Evolutionary conservation across 2,888 invertebrate species (phyloP), one percentile per base, ranked within the genome.

Genomic region (Pristionchus maxplancki): DNA sequence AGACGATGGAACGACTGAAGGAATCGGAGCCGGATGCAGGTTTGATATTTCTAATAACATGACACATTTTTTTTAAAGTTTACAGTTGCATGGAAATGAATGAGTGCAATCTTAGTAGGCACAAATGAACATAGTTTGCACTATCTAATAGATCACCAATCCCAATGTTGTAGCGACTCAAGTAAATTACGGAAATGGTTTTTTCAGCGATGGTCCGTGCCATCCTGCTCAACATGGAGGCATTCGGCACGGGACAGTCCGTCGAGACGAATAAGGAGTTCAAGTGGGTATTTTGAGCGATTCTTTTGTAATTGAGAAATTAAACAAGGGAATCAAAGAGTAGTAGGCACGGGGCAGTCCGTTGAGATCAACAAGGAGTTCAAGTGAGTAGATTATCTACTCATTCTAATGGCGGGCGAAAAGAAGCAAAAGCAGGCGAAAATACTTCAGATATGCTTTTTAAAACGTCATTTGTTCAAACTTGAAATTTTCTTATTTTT

Each of bases 21-120:
- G 90, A 92, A n/a, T 94, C 95, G 17, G 96, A 96, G 92, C 95
- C 95, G 3, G 91, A 95, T 53, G 95, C 95, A 90, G 94, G 96
- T 95, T 92, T 93, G 92, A 87, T 82, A 13, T 50, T 50, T 1
- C 4, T 74, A 5, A 31, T 34, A 31, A 31, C n/a, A n/a, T n/a
- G n/a, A n/a, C n/a, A n/a, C n/a, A n/a, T n/a, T n/a, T n/a, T n/a
- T n/a, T n/a, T n/a, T n/a, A n/a, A n/a, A n/a, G n/a, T n/a, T n/a
- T n/a, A n/a, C n/a, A n/a, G n/a, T n/a, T n/a, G n/a, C n/a, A n/a
- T n/a, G n/a, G n/a, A n/a, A n/a, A n/a, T n/a, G n/a, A n/a, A n/a
- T n/a, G n/a, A n/a, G n/a, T n/a, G n/a, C n/a, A n/a, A n/a, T n/a
- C n/a, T n/a, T n/a, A n/a, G n/a, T n/a, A n/a, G n/a, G n/a, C n/a